Base-by-base conservation (phyloP, 1,140 invertebrate species). In the Musca vetustissima region DNA sequence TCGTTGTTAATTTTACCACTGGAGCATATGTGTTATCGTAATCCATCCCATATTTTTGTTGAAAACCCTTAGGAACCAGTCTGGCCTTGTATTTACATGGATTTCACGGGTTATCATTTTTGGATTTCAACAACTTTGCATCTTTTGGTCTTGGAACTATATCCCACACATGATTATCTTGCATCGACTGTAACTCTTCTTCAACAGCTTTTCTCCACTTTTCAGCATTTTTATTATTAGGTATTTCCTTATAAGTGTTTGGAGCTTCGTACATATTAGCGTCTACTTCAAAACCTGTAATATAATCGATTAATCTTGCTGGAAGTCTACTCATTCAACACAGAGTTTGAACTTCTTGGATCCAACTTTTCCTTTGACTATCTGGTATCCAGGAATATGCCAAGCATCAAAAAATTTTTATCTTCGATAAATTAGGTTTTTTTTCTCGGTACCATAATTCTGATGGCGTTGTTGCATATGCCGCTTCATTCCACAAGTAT, bases 11-110 rank as follows among this genome's bases (percentile, higher is more conserved):
- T 19, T 77, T 65, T 15, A 71, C 75, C 6, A 81, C 77, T 0
- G 80, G 75, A 15, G 78, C 72, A 68, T 75, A 83, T n/a, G 76
- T 80, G 66, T 84, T 80, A 1, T 70, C 47, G 68, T 82, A 83
- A 70, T 84, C 80, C 15, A 80, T 69, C 8, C 78, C 81, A 43
- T 70, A n/a, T 21, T 59, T 70, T 72, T 83, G 82, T 14, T 19
- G 43, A 69, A 67, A 83, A 15, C 82, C 82, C 66, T 75, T 75
- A 6, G 75, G 75, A 13, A 85, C 80, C n/a, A 83, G 72, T 57
- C 83, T 71, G 11, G 83, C 84, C 67, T 83, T 85, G 67, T 78
- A 76, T 47, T 36, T 50, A 19, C 14, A 24, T 3, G 52, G 52
- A 55, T 55, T 55, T 24, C 21, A 4, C 13, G 14, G 9, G 15